Evolutionary conservation across 2,113 vertebrate species (phyloP), one percentile per base, ranked within the genome.

Genomic region (Chionomys nivalis): DNA sequence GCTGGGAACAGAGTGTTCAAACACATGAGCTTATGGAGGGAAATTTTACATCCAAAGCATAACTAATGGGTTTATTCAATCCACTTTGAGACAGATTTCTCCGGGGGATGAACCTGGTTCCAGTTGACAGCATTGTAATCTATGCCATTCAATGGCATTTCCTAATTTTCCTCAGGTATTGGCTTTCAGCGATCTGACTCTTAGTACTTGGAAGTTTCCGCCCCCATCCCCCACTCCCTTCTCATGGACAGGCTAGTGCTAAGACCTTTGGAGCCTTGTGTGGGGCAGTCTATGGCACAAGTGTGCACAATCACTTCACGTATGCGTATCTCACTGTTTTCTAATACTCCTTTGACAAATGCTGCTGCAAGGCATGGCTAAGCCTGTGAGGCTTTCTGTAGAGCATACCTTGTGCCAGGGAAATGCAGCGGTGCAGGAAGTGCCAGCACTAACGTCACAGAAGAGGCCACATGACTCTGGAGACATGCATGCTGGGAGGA

Each of bases 291-390:
- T 63, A 3, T 5, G 19, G 7, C 11, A 21, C 3, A 44, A 33
- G 13, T 4, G 42, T 4, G 28, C 66, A 4, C 31, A 1, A 12
- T 42, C 33, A n/a, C 75, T 5, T 33, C 33, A 7, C 0, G 0
- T 3, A 9, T 33, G 12, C 14, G 1, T 26, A 3, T n/a, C 33
- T 31, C 28, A 28, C 3, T 1, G 13, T 65, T 55, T 78, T 39
- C 85, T 42, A 7, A 26, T 7, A 7, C 21, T 75, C 11, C 17
- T 23, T 49, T 21, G 72, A 52, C 7, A 44, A 49, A 19, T 3
- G 1, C n/a, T 2, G 24, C 19, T 36, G 0, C 0, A 1, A 4
- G 0, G 7, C 12, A 26, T 31, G 17, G 24, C 13, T 3, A 1
- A 1, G 1, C 4, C 0, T 0, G 9, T 5, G 61, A 88, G 39